Percentiles rank a stretch among this genome's conserved stretches.
Conservation (phyloP, 2,888 invertebrate species). For the Oscheius myriophilus region DNA sequence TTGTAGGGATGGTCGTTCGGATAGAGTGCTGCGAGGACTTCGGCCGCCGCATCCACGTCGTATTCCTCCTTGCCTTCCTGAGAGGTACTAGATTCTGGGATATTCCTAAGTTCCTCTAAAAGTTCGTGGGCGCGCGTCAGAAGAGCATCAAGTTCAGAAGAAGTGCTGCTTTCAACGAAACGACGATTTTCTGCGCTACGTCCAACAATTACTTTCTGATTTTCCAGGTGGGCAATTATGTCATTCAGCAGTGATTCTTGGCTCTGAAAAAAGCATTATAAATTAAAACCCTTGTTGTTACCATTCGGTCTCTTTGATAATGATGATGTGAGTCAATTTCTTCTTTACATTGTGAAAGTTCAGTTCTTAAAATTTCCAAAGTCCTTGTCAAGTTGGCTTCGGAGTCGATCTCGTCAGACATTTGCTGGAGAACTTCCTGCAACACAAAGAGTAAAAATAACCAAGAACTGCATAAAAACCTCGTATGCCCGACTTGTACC, state of each 20-base stretch:
- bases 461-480: slow-evolving; percentile 16
- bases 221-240: slow-evolving; percentile 53
- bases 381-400: slow-evolving; percentile 53
- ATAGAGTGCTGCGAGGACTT: slow-evolving; percentile 65
- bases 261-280: slow-evolving; percentile 42
- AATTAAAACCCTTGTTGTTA: no score
- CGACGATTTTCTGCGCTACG: slow-evolving; percentile 43
- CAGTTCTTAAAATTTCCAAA: slow-evolving; percentile 44
- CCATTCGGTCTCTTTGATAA: slow-evolving; percentile 23
- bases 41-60: slow-evolving; percentile 67
- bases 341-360: slow-evolving; percentile 49
- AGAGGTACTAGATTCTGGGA: slow-evolving; percentile 31
- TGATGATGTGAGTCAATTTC: slow-evolving; percentile 43
- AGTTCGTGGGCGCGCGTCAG: slow-evolving; percentile 45
- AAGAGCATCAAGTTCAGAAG: slow-evolving; percentile 42
- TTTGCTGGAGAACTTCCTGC: slow-evolving; percentile 26
- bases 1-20: slow-evolving; percentile 62
- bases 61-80: slow-evolving; percentile 50
- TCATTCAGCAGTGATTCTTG: slow-evolving; percentile 48
- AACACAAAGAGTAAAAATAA: background rate
- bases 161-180: slow-evolving; percentile 56
- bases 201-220: slow-evolving; percentile 50
- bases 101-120: slow-evolving; percentile 31
- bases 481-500: slow-evolving; percentile 53
- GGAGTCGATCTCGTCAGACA: slow-evolving; percentile 31